These are phyloP conservation scores for Pantherophis vulpinus DNA, from an alignment of 2,797 vertebrate species.

Conservation along the genomic window DNA sequence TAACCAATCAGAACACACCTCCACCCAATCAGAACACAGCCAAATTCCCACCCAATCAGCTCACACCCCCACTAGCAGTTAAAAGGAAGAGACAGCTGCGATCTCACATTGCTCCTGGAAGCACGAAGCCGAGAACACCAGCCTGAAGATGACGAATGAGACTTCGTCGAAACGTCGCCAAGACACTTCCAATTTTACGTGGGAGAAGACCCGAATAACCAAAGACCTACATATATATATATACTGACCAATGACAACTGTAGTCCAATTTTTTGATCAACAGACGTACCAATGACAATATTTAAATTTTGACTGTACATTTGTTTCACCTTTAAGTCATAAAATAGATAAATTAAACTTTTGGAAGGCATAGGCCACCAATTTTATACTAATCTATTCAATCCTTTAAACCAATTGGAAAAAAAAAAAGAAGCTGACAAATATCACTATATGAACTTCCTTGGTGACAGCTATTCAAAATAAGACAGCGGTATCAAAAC, in stretches of 20 bases:
- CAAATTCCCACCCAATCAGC: no score
- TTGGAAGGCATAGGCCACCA: neutral
- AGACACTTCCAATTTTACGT: no score
- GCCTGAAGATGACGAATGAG: no score
- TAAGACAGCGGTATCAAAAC: neutral
- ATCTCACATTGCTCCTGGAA: no score
- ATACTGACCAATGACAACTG: neutral
- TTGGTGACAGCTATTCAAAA: neutral
- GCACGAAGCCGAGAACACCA: no score
- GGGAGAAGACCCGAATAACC: no score
- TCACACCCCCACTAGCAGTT: no score
- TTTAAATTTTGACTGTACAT: neutral
- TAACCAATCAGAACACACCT: no score
- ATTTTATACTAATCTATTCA: neutral
- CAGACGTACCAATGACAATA: neutral
- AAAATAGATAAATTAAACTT: neutral
- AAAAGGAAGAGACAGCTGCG: no score
- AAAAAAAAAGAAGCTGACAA: neutral
- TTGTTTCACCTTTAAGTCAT: neutral
- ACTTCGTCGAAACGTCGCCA: no score
- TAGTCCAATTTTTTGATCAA: neutral
- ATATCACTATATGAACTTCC: neutral
- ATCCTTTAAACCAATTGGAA: neutral
- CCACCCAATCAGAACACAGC: no score
- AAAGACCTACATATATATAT: no score